phyloP scores from a whole-genome alignment of 1,140 invertebrate genomes.

The Atta texana region DNA sequence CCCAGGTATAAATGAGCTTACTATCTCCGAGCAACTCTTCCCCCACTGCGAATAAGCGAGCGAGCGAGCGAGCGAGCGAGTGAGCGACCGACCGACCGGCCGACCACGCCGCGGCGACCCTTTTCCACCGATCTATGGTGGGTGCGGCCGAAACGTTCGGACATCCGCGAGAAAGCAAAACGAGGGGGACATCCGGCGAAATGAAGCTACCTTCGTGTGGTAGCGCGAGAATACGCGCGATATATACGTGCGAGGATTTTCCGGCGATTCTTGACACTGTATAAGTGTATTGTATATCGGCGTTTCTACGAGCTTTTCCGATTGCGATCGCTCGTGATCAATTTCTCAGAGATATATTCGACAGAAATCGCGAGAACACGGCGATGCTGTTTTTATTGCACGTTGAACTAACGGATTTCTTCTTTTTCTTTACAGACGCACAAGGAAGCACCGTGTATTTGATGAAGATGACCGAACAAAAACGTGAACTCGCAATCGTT shows the following conservation, averaged over 20 bases:
- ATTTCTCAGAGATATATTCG: slow-evolving; percentile 3
- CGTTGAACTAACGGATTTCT: not conserved
- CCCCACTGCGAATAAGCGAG: slow-evolving; percentile 1
- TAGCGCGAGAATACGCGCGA: slow-evolving; percentile 36
- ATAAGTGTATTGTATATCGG: not conserved
- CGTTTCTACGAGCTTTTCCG: not conserved
- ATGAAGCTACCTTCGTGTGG: slow-evolving; percentile 21
- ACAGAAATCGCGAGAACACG: not conserved
- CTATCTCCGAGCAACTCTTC: slow-evolving; percentile 73
- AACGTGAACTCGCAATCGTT: slow-evolving; percentile 42
- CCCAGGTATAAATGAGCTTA: slow-evolving; percentile 77
- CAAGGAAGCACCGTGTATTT: not conserved
- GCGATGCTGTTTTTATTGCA: slow-evolving; percentile 2
- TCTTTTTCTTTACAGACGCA: not conserved
- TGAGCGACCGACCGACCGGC: not conserved
- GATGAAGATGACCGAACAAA: slow-evolving; percentile 26
- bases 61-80: not conserved
- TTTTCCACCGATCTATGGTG: slow-evolving; percentile 53
- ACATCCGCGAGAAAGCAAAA: slow-evolving; percentile 48
- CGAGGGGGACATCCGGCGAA: slow-evolving; percentile 23
- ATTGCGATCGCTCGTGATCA: not conserved
- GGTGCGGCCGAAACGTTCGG: slow-evolving; percentile 61
- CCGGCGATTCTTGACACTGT: not conserved
- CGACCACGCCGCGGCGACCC: slow-evolving; percentile 21
- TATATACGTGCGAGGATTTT: not conserved